Conservation (phyloP, 2,888 invertebrate genomes). For the Agrotis ipsilon region DNA sequence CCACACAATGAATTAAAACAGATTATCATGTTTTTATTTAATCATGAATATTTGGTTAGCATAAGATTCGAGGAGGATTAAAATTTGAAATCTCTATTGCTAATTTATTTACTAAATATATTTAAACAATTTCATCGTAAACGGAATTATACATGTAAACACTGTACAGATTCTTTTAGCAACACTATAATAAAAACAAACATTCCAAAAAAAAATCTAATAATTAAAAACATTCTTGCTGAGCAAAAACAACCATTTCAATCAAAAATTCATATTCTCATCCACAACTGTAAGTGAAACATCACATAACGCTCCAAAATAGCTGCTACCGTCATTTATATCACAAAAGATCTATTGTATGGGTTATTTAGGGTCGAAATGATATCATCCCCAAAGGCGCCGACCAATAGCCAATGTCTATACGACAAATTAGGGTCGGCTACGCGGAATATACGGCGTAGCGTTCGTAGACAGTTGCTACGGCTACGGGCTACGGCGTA, state of each 20-base stretch:
- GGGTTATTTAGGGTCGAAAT: slow-evolving; percentile 17
- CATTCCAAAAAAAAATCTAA: too few species aligned
- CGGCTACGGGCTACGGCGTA: slow-evolving; percentile 56
- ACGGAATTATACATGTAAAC: background rate
- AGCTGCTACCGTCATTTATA: slow-evolving; percentile 13
- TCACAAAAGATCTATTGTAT: slow-evolving; percentile 26
- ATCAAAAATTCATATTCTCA: slow-evolving; percentile 11
- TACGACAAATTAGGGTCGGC: slow-evolving; percentile 47
- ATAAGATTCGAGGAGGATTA: too few species aligned
- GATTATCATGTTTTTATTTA: too few species aligned
- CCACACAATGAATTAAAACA: too few species aligned
- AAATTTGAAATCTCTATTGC: too few species aligned
- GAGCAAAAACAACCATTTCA: background rate
- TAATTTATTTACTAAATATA: too few species aligned
- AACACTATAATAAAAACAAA: background rate
- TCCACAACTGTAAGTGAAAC: slow-evolving; percentile 22
- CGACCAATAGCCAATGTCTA: slow-evolving; percentile 19
- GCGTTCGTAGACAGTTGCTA: slow-evolving; percentile 59
- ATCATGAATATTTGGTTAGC: too few species aligned
- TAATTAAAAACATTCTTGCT: background rate
- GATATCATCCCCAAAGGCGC: slow-evolving; percentile 28
- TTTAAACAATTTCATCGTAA: background rate
- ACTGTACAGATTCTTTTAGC: too few species aligned
- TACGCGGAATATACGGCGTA: slow-evolving; percentile 25
- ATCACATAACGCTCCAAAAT: slow-evolving; percentile 10